Conservation (phyloP, 1,140 invertebrate genomes). For the Zaprionus ghesquierei region DNA sequence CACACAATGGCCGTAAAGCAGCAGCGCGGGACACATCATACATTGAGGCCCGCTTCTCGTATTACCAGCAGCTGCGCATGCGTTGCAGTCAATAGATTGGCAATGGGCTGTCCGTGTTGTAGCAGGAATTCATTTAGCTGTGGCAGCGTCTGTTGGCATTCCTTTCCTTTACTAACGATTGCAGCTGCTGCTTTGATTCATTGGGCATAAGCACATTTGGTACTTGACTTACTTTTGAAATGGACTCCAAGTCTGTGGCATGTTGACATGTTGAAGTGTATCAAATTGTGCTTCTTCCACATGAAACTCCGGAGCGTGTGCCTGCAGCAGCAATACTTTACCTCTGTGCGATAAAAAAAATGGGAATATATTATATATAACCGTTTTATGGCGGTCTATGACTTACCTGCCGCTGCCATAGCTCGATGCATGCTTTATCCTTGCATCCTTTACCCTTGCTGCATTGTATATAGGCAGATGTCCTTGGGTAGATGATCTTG, state of each 20-base stretch:
- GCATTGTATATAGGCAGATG: not conserved
- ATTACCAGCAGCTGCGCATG: conserved; percentile 12
- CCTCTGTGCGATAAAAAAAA: not conserved
- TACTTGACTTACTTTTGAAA: not conserved
- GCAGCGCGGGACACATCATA: conserved; percentile 13
- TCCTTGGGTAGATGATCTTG: not conserved
- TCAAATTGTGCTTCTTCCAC: conserved; percentile 5
- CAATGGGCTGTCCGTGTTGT: conserved; percentile 12
- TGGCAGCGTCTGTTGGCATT: conserved; percentile 4
- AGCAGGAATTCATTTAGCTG: conserved; percentile 30
- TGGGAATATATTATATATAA: not conserved
- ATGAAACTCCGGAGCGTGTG: conserved; percentile 16
- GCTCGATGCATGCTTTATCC: conserved; percentile 5
- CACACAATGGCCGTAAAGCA: conserved; percentile 18
- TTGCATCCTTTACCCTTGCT: conserved; percentile 24
- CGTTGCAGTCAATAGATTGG: not conserved
- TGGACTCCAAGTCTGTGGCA: conserved; percentile 25
- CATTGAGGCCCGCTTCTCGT: conserved; percentile 1
- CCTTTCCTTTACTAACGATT: conserved; percentile 2
- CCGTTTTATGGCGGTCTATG: not conserved
- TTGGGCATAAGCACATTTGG: not conserved
- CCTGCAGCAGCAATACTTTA: conserved; percentile 16
- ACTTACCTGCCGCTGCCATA: conserved; percentile 22
- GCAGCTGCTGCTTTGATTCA: not conserved
- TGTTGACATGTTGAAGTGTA: conserved; percentile 26